Evolutionary conservation across 2,797 vertebrate genomes (phyloP).

Genomic region (Coranthus polyacanthus): DNA sequence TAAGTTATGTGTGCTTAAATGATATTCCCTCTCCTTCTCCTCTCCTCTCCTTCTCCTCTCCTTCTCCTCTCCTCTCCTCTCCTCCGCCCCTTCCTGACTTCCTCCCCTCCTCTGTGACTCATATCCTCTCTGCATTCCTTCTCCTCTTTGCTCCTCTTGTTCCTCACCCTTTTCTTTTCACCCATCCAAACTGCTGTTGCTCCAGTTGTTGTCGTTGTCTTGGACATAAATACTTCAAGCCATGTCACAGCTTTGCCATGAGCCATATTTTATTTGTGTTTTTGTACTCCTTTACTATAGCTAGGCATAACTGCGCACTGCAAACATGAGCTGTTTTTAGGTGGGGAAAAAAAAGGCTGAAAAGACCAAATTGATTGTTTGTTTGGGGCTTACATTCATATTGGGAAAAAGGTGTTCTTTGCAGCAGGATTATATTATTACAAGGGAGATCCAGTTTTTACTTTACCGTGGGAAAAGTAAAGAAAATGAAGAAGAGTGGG

Average conservation of each 20-base stretch:
- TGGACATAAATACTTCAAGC: not conserved
- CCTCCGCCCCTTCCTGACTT: constrained; percentile 42
- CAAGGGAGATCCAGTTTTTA: not conserved
- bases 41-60: not conserved
- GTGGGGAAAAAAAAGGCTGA: not conserved
- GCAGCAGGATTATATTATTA: not conserved
- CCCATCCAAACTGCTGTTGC: constrained; percentile 24
- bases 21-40: not conserved
- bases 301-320: not conserved
- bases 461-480: too few species aligned
- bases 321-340: constrained; percentile 1
- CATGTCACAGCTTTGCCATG: not conserved
- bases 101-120: constrained; percentile 56
- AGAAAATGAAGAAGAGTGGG: not conserved
- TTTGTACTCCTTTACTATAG: not conserved
- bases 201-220: too few species aligned
- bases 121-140: constrained; percentile 64
- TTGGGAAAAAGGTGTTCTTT: not conserved
- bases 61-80: not conserved
- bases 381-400: not conserved
- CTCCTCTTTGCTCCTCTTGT: constrained; percentile 47
- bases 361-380: not conserved
- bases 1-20: too few species aligned
- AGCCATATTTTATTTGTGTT: not conserved
- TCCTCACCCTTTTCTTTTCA: constrained; percentile 34